Evolutionary conservation across 2,888 invertebrate species (phyloP), one percentile per base, ranked within the genome.

Genomic region (Coleophora deauratella): DNA sequence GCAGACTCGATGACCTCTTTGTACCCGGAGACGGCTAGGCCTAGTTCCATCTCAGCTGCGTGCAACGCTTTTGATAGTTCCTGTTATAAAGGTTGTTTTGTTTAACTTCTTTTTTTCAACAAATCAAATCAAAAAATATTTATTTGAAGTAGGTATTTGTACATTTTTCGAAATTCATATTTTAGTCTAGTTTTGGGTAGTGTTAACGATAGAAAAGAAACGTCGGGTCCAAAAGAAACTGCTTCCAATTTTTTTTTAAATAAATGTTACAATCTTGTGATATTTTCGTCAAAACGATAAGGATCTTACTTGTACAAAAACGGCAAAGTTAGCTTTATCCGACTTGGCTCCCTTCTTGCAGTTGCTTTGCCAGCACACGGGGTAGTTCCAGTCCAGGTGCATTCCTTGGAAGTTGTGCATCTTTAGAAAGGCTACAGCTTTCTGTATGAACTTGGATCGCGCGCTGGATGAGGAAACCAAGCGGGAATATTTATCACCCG

Each of bases 341-440:
- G 91, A 89, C 0, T 87, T 87, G 0, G 94, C 92, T 0, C 96
- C 96, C 55, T 91, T 92, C 34, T 90, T 90, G 66, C 96, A 96
- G 65, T 95, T 92, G 52, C 95, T 95, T 66, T 96, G 96, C 95
- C 96, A 96, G 59, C 96, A 96, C 46, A 92, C 93, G 0, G 97
- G 97, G 66, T 97, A 97, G 64, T 96, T 96, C 97, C 97, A 98
- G 59, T 97, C 97, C 15, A 98, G 68, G 58, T 97, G 96, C 0
- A 98, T 77, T 3, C 98, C 98, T 49, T 91, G 89, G 65, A 98
- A 97, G 33, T 91, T 90, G 61, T 95, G 88, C 49, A 88, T 88
- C 11, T 89, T 87, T 30, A 97, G 70, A 66, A 94, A 96, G 13
- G 89, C 87, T 1, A 93, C 87, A 0, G 90, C 86, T 41, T 91